A percentile compares a stretch with the other conserved stretches of the same genome.
Conservation (phyloP, 2,888 invertebrate genomes). For the Thymelicus acteon region DNA sequence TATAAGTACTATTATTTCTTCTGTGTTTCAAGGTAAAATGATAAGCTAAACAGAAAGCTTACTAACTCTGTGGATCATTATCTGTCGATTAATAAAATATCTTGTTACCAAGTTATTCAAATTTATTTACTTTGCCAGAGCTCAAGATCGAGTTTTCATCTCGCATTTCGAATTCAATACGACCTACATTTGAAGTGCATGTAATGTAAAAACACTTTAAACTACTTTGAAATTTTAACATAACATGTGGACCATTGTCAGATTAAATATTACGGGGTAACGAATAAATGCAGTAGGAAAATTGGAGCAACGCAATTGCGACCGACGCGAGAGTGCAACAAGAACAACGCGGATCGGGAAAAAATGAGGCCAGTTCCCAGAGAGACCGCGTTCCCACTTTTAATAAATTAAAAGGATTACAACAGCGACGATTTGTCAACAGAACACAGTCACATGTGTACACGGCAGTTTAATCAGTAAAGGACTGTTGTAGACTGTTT, state of each 20-base stretch:
- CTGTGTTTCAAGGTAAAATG: no score
- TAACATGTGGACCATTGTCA: conserved; percentile 27
- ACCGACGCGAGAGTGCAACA: conserved; percentile 29
- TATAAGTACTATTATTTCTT: no score
- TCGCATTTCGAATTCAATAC: neutral
- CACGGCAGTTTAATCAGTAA: neutral
- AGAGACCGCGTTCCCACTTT: conserved; percentile 33
- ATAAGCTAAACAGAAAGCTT: no score
- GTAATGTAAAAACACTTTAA: neutral
- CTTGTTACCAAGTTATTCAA: no score
- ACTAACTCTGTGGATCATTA: no score
- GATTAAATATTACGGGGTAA: conserved; percentile 23
- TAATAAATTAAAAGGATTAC: conserved; percentile 36
- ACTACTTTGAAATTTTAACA: conserved; percentile 4
- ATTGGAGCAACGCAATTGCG: conserved; percentile 32
- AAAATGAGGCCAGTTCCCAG: conserved; percentile 38
- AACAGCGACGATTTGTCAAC: conserved; percentile 26
- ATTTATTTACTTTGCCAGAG: neutral
- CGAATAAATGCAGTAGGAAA: conserved; percentile 29
- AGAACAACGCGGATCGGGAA: conserved; percentile 34
- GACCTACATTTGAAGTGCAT: neutral
- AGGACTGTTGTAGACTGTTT: neutral
- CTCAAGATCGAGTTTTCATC: neutral
- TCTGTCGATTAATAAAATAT: no score
- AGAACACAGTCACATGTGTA: neutral